Evolutionary conservation across 2,888 invertebrate genomes (phyloP).

Genomic region (Troglohyphantes excavatus): DNA sequence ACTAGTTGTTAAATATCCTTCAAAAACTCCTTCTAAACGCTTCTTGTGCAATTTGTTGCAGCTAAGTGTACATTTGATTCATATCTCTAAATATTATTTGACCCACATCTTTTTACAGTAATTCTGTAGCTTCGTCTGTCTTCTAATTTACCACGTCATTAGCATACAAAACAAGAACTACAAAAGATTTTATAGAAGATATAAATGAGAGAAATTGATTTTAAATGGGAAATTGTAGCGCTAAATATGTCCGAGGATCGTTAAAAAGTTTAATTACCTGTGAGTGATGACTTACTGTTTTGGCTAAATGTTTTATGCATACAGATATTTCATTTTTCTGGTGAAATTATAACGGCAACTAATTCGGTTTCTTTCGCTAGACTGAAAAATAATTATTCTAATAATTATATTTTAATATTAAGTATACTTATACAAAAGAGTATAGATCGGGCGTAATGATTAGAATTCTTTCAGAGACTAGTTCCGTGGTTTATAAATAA

Average conservation of each 20-base stretch:
- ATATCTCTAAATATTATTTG: not conserved
- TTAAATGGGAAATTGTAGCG: not conserved
- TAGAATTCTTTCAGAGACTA: no score
- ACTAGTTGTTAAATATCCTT: not conserved
- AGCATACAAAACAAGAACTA: not conserved
- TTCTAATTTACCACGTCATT: not conserved
- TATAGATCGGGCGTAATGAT: no score
- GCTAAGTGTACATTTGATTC: constrained; percentile 2
- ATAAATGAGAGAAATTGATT: not conserved
- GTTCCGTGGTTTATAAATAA: no score
- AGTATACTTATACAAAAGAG: no score
- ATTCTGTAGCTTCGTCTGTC: not conserved
- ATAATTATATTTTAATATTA: no score
- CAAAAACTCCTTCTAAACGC: not conserved
- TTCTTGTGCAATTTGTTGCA: not conserved
- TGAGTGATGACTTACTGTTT: no score
- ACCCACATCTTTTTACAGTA: not conserved
- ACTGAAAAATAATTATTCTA: no score
- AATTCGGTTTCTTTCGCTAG: no score
- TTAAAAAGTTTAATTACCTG: no score
- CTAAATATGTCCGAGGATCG: not conserved
- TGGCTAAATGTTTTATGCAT: no score
- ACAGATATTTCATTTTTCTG: no score
- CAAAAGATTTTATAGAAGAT: not conserved
- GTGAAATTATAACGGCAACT: no score